These are phyloP conservation scores for Cyprinodon diabolis DNA, from an alignment of 2,797 vertebrate species.

Conservation along the genomic window DNA sequence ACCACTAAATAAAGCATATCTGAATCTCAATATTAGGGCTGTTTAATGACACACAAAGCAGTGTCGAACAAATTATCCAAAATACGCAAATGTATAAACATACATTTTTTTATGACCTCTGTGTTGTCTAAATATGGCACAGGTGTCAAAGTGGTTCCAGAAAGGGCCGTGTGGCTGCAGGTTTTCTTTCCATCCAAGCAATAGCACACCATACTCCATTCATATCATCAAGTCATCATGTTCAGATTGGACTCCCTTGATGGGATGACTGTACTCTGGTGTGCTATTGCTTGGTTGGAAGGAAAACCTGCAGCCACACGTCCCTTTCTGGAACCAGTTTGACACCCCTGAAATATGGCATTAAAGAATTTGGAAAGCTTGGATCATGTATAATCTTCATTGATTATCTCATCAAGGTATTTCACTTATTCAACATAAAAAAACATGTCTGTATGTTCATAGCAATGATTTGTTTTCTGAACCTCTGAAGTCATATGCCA, in stretches of 20 bases:
- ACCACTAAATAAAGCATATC: not conserved
- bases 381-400: not conserved
- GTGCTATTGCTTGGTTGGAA: too few species aligned
- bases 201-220: too few species aligned
- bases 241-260: too few species aligned
- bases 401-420: not conserved
- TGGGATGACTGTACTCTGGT: too few species aligned
- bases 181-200: too few species aligned
- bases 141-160: too few species aligned
- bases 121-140: not conserved
- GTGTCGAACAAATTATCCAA: not conserved
- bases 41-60: not conserved
- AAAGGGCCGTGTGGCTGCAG: too few species aligned
- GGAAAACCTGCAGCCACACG: too few species aligned
- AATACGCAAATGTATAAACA: slow-evolving; percentile 1
- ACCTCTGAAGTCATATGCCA: not conserved
- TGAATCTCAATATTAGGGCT: not conserved
- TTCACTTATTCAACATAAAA: not conserved
- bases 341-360: slow-evolving; percentile 1
- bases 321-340: too few species aligned
- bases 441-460: not conserved
- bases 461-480: not conserved
- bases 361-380: slow-evolving; percentile 23
- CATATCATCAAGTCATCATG: too few species aligned
- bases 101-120: not conserved